Percentiles rank a stretch among this genome's conserved stretches.
Evolutionary conservation across 92 coral and sea anemone genomes (phyloP).

Genomic region (Hydrozoanthus gracilis): DNA sequence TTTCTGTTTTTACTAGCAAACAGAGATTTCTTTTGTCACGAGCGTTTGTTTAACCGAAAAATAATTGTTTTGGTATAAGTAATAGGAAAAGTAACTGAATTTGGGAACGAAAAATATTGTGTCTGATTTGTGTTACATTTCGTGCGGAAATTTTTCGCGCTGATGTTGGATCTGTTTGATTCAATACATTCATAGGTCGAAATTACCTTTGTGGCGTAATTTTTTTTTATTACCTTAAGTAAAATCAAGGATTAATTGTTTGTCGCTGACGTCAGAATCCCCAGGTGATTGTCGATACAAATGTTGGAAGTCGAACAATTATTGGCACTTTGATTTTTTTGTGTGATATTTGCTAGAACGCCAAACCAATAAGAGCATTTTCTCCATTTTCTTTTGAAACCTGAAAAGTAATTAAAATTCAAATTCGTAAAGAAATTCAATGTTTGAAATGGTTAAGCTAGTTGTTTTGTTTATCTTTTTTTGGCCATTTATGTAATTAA

Average conservation of each 20-base stretch:
- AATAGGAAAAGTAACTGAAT: background rate
- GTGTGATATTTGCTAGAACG: no score
- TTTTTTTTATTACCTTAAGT: background rate
- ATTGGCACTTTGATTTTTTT: no score
- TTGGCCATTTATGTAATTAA: no score
- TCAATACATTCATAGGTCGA: background rate
- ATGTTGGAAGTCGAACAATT: no score
- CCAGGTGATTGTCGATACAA: background rate
- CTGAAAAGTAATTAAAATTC: no score
- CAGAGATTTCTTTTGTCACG: background rate
- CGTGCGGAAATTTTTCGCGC: background rate
- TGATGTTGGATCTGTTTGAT: background rate
- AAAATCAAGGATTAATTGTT: background rate
- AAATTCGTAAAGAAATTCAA: no score
- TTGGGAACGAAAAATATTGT: background rate
- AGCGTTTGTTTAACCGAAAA: slow-evolving; percentile 24
- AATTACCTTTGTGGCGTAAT: slow-evolving; percentile 20
- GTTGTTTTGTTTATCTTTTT: no score
- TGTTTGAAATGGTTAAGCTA: no score
- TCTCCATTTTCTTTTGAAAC: no score
- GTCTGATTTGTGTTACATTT: background rate
- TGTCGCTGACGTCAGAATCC: slow-evolving; percentile 2
- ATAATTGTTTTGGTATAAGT: background rate
- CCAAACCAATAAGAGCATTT: no score
- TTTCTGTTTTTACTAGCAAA: slow-evolving; percentile 8